These are phyloP conservation scores for Caenorhabditis auriculariae DNA, from an alignment of 2,888 invertebrate species.

Conservation along the genomic window DNA sequence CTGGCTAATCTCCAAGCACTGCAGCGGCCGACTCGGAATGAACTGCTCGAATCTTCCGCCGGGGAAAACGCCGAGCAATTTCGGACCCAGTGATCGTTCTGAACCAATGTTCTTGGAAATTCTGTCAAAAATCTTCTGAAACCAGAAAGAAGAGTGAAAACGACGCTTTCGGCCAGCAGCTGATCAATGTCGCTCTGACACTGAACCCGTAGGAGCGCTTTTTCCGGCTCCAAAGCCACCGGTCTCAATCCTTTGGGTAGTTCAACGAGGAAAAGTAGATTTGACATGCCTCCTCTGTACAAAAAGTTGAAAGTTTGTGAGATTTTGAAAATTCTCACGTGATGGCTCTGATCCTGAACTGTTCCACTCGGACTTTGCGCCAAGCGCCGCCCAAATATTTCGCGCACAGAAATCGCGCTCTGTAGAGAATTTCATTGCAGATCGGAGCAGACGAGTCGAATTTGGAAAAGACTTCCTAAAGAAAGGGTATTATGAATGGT, in stretches of 20 bases:
- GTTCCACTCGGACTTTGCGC: constrained; percentile 37
- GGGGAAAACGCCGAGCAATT: constrained; percentile 89
- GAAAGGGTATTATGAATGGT: constrained; percentile 1
- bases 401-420: constrained; percentile 46
- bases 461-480: constrained; percentile 40
- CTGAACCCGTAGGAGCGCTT: constrained; percentile 69
- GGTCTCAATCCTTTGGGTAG: constrained; percentile 65
- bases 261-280: constrained; percentile 87
- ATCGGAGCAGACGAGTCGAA: constrained; percentile 40
- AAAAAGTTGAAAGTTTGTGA: not conserved
- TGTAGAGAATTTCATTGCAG: constrained; percentile 34
- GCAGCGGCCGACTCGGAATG: constrained; percentile 79
- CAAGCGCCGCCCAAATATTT: constrained; percentile 53
- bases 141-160: constrained; percentile 87
- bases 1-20: constrained; percentile 78
- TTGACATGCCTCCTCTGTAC: constrained; percentile 88
- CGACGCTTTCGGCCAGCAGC: constrained; percentile 88
- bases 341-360: constrained; percentile 40
- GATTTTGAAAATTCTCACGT: constrained; percentile 33
- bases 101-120: constrained; percentile 3
- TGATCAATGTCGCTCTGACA: constrained; percentile 74
- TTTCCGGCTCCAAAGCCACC: constrained; percentile 27
- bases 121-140: not conserved
- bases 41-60: constrained; percentile 74
- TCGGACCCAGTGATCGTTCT: constrained; percentile 80